A percentile compares a stretch with the other conserved stretches of the same genome.
Evolutionary conservation across 2,113 vertebrate species (phyloP).

Genomic region (Oplegnathus fasciatus): DNA sequence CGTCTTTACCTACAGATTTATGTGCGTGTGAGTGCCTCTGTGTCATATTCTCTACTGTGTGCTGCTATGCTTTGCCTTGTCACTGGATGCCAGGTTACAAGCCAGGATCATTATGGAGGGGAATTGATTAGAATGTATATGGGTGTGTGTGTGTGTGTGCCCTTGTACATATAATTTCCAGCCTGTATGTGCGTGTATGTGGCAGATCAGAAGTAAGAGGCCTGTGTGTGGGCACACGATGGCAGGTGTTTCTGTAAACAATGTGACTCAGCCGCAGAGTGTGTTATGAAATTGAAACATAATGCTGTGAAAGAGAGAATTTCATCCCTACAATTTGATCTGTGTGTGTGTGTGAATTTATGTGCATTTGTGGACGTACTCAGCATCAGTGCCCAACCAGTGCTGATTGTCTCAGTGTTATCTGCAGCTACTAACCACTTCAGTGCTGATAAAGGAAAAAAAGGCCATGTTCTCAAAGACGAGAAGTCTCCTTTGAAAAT

Average conservation of each 20-base stretch:
- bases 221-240: constrained; percentile 63
- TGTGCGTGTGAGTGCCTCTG: constrained; percentile 21
- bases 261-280: constrained; percentile 73
- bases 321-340: constrained; percentile 55
- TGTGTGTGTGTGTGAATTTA: constrained; percentile 23
- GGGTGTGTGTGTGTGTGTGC: constrained; percentile 6
- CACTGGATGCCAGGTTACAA: constrained; percentile 25
- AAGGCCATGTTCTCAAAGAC: constrained; percentile 33
- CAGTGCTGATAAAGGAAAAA: constrained; percentile 45
- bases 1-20: constrained; percentile 35
- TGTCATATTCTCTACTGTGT: constrained; percentile 36
- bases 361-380: constrained; percentile 40
- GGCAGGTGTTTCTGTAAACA: constrained; percentile 69
- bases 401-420: constrained; percentile 56
- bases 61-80: constrained; percentile 31
- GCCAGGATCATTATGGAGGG: constrained; percentile 8
- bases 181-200: constrained; percentile 29
- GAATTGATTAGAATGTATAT: constrained; percentile 36
- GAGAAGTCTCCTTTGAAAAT: constrained; percentile 41
- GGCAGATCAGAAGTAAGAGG: constrained; percentile 59
- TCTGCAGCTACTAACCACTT: constrained; percentile 54
- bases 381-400: constrained; percentile 30
- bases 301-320: constrained; percentile 65
- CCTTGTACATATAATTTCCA: constrained; percentile 32
- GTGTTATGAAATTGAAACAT: constrained; percentile 72